Conservation (phyloP, 2,797 vertebrate species). For the Pseudochirops corinnae region DNA sequence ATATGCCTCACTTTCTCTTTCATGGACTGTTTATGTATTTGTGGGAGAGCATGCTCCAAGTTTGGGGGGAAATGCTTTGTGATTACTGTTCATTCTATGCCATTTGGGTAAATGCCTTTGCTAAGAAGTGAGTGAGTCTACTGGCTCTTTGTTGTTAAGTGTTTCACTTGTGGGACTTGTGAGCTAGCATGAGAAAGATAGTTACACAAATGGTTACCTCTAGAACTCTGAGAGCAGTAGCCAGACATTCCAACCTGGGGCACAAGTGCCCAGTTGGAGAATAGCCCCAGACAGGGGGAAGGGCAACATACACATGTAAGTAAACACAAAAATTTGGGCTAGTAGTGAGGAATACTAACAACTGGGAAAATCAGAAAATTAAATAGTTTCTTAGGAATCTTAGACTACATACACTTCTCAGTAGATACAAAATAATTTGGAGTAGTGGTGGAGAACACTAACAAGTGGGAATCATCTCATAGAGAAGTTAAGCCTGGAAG, state of each 20-base stretch:
- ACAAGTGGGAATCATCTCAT: background rate
- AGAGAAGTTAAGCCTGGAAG: background rate
- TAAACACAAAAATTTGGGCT: background rate
- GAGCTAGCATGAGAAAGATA: background rate
- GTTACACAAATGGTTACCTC: background rate
- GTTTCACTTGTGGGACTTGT: background rate
- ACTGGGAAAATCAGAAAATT: background rate
- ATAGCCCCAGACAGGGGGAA: background rate
- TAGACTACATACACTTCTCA: background rate
- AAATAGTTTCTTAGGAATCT: background rate
- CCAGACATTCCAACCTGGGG: background rate
- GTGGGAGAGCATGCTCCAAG: background rate
- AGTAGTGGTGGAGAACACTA: background rate
- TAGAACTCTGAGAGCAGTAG: background rate
- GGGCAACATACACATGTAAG: background rate
- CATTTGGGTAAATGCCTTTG: background rate
- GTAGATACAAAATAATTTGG: background rate
- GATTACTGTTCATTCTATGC: background rate
- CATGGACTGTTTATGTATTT: background rate
- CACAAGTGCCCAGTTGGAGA: background rate
- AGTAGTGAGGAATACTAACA: background rate
- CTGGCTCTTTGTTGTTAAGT: background rate
- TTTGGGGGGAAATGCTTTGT: background rate
- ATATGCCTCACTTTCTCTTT: background rate
- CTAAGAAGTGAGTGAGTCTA: background rate